Base-by-base conservation (phyloP, 2,888 invertebrate species). In the Drosophila falleni region DNA sequence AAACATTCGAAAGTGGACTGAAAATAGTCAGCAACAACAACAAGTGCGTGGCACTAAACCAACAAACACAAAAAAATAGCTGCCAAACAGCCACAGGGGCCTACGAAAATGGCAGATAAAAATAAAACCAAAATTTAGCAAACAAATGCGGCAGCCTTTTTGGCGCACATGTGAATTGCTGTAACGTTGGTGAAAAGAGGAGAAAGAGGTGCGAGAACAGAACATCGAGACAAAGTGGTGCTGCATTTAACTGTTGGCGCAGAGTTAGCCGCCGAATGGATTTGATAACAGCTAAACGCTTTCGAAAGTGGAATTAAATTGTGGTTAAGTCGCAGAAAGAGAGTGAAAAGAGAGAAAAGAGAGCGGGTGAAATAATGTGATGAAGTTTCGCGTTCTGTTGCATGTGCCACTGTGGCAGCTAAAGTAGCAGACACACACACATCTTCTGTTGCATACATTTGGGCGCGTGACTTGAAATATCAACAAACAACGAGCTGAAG, bases 1-100 rank as follows among this genome's bases (percentile, higher is more conserved):
- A 86, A 87, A 83, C 83, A 80, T 81, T 74, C 74, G 71, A 88
- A 83, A 83, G 83, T 80, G 83, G 77, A 83, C 73, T 83, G 76
- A 88, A 86, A 88, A 87, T 86, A 83, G 81, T 81, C 81, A 55
- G 54, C 53, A 53, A 47, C 41, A 64, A 66, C 56, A 63, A 51
- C 69, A 59, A 72, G 41, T 58, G 53, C 74, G 53, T 55, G 42
- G 23, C 70, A 64, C 74, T 69, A 74, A 70, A 55, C 59, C 62
- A 74, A 59, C 62, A 9, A 65, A 41, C 41, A 74, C 61, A 63
- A 55, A 59, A 60, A 73, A 60, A 41, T 46, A 19, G 41, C 50
- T 60, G 53, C 56, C 63, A 55, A 77, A 73, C 46, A 66, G 74
- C 75, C 72, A 33, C 42, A 46, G 58, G 74, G 63, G 74, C 66